A percentile compares a stretch with the other conserved stretches of the same genome.
Conservation (phyloP, 1,140 invertebrate genomes). For the Zaprionus ghesquierei region DNA sequence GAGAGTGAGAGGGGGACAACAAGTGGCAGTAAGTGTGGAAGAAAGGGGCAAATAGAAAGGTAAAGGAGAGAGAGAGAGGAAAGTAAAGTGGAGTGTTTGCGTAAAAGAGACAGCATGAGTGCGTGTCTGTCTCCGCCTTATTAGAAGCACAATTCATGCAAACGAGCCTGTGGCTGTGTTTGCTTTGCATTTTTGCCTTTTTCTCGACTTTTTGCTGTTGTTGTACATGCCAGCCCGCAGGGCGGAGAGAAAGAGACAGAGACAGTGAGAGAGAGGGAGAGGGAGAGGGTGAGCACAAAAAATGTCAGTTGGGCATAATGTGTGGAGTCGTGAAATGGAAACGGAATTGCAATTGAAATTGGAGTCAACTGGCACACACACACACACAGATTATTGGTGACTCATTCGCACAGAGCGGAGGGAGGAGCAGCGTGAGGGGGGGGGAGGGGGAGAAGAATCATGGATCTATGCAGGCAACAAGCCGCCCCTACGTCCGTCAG, state of each 20-base stretch:
- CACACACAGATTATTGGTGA: slow-evolving; percentile 48
- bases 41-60: not conserved
- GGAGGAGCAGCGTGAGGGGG: not conserved
- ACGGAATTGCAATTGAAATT: slow-evolving; percentile 41
- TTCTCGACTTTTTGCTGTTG: not conserved
- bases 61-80: not conserved
- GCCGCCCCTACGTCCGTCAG: slow-evolving; percentile 27
- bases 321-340: slow-evolving; percentile 15
- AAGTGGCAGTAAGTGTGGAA: not conserved
- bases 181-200: slow-evolving; percentile 19
- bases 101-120: not conserved
- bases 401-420: slow-evolving; percentile 44
- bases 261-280: not conserved
- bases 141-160: slow-evolving; percentile 42
- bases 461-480: slow-evolving; percentile 41
- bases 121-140: slow-evolving; percentile 3
- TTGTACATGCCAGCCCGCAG: not conserved
- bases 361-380: slow-evolving; percentile 51
- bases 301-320: slow-evolving; percentile 16
- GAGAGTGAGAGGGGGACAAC: not conserved
- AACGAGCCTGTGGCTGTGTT: slow-evolving; percentile 35
- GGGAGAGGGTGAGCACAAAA: not conserved
- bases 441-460: slow-evolving; percentile 15
- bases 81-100: not conserved
- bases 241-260: not conserved